Conservation (phyloP, 2,888 invertebrate species). For the Athalia cordata region DNA sequence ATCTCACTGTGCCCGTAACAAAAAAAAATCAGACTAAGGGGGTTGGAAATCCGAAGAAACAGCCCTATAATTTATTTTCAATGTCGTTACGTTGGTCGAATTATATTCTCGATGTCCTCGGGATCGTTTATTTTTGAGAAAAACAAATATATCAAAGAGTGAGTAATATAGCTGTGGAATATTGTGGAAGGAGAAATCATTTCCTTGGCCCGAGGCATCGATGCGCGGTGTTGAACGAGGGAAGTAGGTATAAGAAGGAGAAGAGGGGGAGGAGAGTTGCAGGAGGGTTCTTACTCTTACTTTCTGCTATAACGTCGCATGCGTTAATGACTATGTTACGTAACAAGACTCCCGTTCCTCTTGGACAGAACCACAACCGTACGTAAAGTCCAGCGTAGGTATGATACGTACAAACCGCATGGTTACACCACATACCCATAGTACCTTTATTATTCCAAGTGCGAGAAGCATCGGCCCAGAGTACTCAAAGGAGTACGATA, state of each 20-base stretch:
- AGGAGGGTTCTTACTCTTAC: constrained; percentile 39
- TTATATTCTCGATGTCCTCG: too few species aligned
- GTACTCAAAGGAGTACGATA: neutral
- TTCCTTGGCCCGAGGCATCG: constrained; percentile 40
- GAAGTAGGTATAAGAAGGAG: constrained; percentile 18
- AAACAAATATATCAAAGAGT: neutral
- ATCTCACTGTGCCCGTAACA: too few species aligned
- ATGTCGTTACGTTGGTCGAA: neutral
- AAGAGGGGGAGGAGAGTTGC: constrained; percentile 43
- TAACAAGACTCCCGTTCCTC: constrained; percentile 17
- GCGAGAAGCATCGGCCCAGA: constrained; percentile 1
- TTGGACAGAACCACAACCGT: neutral
- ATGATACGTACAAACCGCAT: too few species aligned
- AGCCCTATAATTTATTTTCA: too few species aligned
- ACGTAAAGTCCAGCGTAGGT: neutral
- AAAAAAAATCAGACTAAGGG: too few species aligned
- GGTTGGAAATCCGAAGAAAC: too few species aligned
- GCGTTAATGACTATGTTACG: constrained; percentile 36
- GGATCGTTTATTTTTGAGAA: neutral
- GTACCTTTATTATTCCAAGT: neutral
- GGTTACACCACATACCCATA: too few species aligned
- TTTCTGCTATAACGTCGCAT: constrained; percentile 30
- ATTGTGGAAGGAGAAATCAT: constrained; percentile 17
- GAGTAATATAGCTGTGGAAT: too few species aligned
- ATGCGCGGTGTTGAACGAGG: constrained; percentile 16